Base-by-base conservation (phyloP, 2,888 invertebrate genomes). In the Schizotus pectinicornis region DNA sequence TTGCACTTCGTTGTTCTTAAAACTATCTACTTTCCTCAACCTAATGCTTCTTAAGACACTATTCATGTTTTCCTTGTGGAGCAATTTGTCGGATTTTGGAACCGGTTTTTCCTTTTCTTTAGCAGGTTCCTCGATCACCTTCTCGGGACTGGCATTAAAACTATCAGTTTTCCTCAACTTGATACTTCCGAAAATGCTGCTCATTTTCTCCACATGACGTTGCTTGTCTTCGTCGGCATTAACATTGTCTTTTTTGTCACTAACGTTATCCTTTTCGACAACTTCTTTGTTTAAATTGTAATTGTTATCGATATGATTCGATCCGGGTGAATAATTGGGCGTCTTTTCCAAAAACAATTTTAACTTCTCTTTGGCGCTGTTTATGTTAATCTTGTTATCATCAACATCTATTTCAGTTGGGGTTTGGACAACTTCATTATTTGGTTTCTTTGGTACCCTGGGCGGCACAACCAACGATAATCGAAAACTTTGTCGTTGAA, bases 181-280 rank as follows among this genome's bases (percentile, higher is more conserved):
- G 13, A 67, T 64, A 13, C 45, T 43, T 37, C 59, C 54, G 50
- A 67, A 62, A 37, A 63, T 62, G 33, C 58, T 59, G 6, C 42
- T 51, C 71, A 72, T 72, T 6, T 64, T 64, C 50, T 61, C 54
- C 41, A 61, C 64, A 45, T 72, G 69, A 35, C 60, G 56, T 13
- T 34, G 46, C 49, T 67, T 59, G 30, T 70, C 67, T 6, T 66
- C 65, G 32, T 58, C 35, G 45, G 30, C 7, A 59, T 39, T 12
- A 13, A 13, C 9, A 39, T 11, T 39, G 7, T 7, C 11, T 1
- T 39, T 2, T 6, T 7, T 22, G 31, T 30, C 34, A 3, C 42
- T 9, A 7, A 9, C 22, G 14, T 11, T 49, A 9, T 13, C 36
- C 30, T 30, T 38, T 37, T 61, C 45, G 11, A 22, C 33, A 1